Evolutionary conservation across 2,888 invertebrate species (phyloP).

Genomic region (Anarsia innoxiella): DNA sequence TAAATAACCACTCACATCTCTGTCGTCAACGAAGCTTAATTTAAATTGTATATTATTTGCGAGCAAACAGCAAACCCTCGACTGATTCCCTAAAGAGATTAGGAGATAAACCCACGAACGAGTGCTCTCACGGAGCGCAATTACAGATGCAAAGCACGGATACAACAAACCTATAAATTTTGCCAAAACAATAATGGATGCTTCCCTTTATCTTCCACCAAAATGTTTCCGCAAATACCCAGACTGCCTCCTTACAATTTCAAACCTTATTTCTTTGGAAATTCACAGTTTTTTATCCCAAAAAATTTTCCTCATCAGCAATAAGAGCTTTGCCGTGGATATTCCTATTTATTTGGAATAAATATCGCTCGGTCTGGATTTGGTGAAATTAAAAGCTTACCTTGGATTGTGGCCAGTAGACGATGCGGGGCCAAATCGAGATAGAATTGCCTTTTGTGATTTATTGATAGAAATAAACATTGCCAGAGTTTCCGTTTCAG

Average conservation of each 20-base stretch:
- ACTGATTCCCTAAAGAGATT: constrained; percentile 26
- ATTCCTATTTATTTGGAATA: constrained; percentile 29
- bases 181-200: constrained; percentile 44
- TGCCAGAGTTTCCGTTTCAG: constrained; percentile 23
- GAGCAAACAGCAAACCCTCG: constrained; percentile 2
- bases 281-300: constrained; percentile 19
- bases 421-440: constrained; percentile 35
- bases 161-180: constrained; percentile 41
- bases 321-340: constrained; percentile 27
- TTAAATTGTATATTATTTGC: constrained; percentile 1
- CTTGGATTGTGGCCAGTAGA: constrained; percentile 45
- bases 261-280: constrained; percentile 24
- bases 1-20: no score
- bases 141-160: constrained; percentile 48
- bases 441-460: constrained; percentile 39
- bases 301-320: constrained; percentile 22
- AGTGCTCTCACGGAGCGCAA: constrained; percentile 38
- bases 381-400: constrained; percentile 39
- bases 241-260: constrained; percentile 22
- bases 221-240: constrained; percentile 26
- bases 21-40: not conserved
- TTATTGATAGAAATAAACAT: constrained; percentile 36
- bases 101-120: constrained; percentile 28
- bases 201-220: constrained; percentile 25
- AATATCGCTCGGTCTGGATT: constrained; percentile 27